Base-by-base conservation (phyloP, 2,888 invertebrate genomes). In the Sinohyriopsis cumingii region DNA sequence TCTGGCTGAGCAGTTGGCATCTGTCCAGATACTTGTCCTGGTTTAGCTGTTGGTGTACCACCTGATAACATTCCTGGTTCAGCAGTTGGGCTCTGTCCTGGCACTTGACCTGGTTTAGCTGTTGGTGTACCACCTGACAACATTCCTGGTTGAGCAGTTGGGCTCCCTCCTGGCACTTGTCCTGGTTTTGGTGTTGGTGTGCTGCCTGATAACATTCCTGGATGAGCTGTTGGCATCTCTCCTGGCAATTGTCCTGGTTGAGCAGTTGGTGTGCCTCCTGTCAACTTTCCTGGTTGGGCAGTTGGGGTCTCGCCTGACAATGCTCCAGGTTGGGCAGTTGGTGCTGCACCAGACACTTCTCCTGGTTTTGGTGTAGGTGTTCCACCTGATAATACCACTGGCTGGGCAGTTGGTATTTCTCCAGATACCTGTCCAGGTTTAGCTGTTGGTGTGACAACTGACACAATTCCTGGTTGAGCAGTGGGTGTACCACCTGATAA, bases 181-280 rank as follows among this genome's bases (percentile, higher is more conserved):
- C 54, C 56, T 59, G 73, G 72, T 19, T 67, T 53, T 12, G 74
- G 70, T 63, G 79, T 78, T 55, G 79, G 81, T n/a, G 73, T 69
- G 19, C 64, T 69, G 12, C 67, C 72, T 19, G 73, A 63, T 4
- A 33, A 20, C 7, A 68, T 24, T 19, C 64, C 59, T 59, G 73
- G 76, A 54, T 71, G 68, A 59, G 71, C 76, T 33, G 76, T 76
- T 67, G 76, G 76, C 20, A 71, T 60, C 28, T 69, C 67, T 54
- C 55, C 55, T 25, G 55, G 18, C 22, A 25, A 33, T 45, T 25
- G 45, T 54, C 53, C 59, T 59, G 69, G 64, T 22, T 62, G 55
- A 33, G 69, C 59, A 62, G 71, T 63, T 19, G 67, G 63, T 55
- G 63, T 54, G 20, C 55, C 61, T 33, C 65, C 53, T 22, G 69